Percentiles rank a stretch among this genome's conserved stretches.
Conservation (phyloP, 1,140 invertebrate genomes). For the Drosophila chauvacae region DNA sequence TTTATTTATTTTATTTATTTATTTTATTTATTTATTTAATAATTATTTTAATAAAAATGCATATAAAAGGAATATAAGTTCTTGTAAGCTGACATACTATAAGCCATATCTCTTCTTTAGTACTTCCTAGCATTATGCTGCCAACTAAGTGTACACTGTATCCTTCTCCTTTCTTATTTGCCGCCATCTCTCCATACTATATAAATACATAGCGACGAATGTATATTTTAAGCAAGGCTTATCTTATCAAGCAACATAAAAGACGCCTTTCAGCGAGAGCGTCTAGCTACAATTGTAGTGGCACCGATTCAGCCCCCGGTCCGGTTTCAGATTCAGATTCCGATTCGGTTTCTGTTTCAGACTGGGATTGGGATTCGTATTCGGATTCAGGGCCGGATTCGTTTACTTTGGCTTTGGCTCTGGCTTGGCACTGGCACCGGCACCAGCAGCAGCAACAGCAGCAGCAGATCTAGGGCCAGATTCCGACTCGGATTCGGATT, state of each 20-base stretch:
- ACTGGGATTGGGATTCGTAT: slow-evolving; percentile 13
- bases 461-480: slow-evolving; percentile 31
- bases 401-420: slow-evolving; percentile 42
- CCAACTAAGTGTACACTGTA: neutral
- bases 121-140: neutral
- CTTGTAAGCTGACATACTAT: neutral
- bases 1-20: too few species aligned
- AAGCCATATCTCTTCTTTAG: neutral
- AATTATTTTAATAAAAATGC: too few species aligned
- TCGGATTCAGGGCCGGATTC: slow-evolving; percentile 39
- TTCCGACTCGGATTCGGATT: slow-evolving; percentile 26
- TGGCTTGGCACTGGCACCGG: slow-evolving; percentile 33
- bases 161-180: slow-evolving; percentile 8
- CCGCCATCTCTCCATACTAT: slow-evolving; percentile 15
- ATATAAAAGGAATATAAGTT: too few species aligned
- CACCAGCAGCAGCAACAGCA: neutral
- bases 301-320: slow-evolving; percentile 31
- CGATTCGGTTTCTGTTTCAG: slow-evolving; percentile 25
- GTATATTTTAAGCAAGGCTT: slow-evolving; percentile 81
- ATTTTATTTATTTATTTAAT: too few species aligned
- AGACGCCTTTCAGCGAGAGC: slow-evolving; percentile 76
- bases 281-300: slow-evolving; percentile 65
- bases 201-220: slow-evolving; percentile 53
- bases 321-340: slow-evolving; percentile 26
- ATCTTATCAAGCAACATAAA: slow-evolving; percentile 80